These are phyloP conservation scores for Bhutanitis thaidina DNA, from an alignment of 2,888 invertebrate genomes.

Conservation along the genomic window DNA sequence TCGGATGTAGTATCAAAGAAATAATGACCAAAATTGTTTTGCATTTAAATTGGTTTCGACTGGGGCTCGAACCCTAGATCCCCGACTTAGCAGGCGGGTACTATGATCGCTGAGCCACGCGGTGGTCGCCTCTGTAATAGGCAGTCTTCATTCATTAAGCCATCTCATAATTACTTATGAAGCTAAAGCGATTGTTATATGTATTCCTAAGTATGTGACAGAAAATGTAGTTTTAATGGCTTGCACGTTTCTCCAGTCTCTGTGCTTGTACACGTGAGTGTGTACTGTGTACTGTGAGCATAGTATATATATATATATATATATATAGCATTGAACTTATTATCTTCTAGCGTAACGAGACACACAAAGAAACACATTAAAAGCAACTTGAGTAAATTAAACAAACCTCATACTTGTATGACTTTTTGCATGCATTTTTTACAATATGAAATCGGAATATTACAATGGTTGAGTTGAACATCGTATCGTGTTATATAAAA, in stretches of 20 bases:
- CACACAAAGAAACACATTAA: not conserved
- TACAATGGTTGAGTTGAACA: too few relatives aligned
- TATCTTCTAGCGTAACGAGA: constrained; percentile 1
- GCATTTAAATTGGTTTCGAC: too few relatives aligned
- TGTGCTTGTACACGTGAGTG: constrained; percentile 9
- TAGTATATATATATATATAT: too few relatives aligned
- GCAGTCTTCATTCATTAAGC: not conserved
- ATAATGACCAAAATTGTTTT: too few relatives aligned
- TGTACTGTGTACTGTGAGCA: not conserved
- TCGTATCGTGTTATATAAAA: too few relatives aligned
- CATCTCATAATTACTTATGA: not conserved
- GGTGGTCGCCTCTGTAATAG: not conserved
- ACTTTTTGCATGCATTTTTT: too few relatives aligned
- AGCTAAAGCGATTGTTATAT: constrained; percentile 7
- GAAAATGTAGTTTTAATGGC: constrained; percentile 13
- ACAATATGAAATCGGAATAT: too few relatives aligned
- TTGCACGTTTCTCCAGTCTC: constrained; percentile 9
- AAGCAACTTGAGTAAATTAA: not conserved
- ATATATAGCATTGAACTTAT: constrained; percentile 2
- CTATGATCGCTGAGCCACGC: too few relatives aligned
- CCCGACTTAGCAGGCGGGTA: too few relatives aligned
- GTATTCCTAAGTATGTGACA: constrained; percentile 4
- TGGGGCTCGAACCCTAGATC: too few relatives aligned
- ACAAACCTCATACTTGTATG: too few relatives aligned
- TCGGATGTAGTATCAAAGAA: too few relatives aligned